phyloP scores from a whole-genome alignment of 1,140 invertebrate species.

The Meteorus sp. region DNA sequence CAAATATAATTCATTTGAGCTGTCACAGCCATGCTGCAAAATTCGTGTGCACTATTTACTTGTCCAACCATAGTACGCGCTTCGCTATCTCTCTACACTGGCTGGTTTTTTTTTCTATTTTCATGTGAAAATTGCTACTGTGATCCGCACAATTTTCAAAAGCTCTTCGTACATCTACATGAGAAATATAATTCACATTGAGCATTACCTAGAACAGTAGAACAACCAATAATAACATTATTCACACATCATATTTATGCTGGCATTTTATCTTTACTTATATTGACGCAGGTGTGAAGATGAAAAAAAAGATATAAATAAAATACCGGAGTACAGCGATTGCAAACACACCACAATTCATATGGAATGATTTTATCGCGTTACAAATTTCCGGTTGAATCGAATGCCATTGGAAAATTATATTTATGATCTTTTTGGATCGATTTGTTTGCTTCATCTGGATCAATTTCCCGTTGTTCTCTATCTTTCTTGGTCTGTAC shows the following conservation, averaged over 20 bases:
- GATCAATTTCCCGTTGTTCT: no score
- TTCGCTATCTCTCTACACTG: background rate
- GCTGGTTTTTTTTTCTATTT: background rate
- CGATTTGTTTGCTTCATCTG: no score
- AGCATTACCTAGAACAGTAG: no score
- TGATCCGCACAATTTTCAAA: background rate
- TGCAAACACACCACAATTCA: background rate
- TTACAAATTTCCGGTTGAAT: background rate
- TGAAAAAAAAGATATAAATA: no score
- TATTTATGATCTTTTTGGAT: background rate
- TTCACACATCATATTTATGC: no score
- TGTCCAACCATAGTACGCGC: background rate
- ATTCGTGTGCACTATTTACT: background rate
- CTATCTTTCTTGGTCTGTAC: no score
- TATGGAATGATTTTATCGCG: background rate
- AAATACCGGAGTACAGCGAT: no score
- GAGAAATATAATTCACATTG: no score
- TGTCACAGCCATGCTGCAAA: slow-evolving; percentile 14
- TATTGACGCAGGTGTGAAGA: no score
- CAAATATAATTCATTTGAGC: slow-evolving; percentile 20
- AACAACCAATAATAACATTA: background rate
- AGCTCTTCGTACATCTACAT: no score
- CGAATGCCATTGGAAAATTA: no score
- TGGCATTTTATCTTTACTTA: no score
- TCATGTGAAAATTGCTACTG: background rate